phyloP scores from a whole-genome alignment of 2,797 vertebrate species.

The Spinus olivaceus region DNA sequence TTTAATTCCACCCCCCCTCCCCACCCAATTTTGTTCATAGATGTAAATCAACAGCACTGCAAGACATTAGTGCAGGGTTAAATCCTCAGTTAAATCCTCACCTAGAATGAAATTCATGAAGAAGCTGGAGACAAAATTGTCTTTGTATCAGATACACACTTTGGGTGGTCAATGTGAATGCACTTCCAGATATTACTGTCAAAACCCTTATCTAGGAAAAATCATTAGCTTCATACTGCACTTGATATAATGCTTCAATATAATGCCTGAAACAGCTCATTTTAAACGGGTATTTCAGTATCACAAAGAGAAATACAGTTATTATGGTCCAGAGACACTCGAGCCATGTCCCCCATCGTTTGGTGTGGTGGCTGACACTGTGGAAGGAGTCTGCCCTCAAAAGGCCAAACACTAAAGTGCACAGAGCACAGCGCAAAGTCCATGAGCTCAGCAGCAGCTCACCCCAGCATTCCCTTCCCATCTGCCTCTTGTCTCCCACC shows the following conservation, averaged over 20 bases:
- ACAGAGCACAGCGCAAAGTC: fast-evolving
- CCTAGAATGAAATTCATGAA: not conserved
- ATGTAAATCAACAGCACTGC: not conserved
- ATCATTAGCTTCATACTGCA: not conserved
- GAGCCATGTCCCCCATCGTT: not conserved
- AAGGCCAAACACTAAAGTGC: constrained; percentile 21
- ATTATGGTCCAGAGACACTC: not conserved
- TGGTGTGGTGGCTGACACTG: not conserved
- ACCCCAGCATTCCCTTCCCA: not conserved
- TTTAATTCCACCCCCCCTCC: not conserved
- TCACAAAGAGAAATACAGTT: not conserved
- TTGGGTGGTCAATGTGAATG: not conserved
- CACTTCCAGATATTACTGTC: not conserved
- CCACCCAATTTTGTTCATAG: not conserved
- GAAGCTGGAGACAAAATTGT: not conserved
- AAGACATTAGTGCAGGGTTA: not conserved
- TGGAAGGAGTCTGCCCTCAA: constrained; percentile 42
- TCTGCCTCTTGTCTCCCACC: not conserved
- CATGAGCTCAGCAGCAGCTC: not conserved
- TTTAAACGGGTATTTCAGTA: not conserved
- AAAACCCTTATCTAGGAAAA: not conserved
- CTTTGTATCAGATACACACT: not conserved
- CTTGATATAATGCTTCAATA: not conserved
- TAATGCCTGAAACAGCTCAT: not conserved
- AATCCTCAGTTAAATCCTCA: not conserved